These are phyloP conservation scores for Mizuhopecten yessoensis DNA, from an alignment of 1,140 invertebrate species.

Conservation along the genomic window DNA sequence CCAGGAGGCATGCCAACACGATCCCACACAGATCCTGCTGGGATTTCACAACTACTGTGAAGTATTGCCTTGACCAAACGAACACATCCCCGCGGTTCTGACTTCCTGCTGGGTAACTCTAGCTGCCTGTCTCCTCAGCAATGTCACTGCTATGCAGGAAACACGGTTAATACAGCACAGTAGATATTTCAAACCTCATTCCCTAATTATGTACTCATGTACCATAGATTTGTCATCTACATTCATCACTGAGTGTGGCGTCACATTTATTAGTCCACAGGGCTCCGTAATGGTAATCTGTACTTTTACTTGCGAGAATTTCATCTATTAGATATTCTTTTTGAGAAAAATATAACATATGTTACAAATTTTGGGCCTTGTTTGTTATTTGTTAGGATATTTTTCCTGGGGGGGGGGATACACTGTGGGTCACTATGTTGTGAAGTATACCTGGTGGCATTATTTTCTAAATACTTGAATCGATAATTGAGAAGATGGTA, in stretches of 20 bases:
- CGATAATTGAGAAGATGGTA: too few relatives aligned
- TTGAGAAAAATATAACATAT: too few relatives aligned
- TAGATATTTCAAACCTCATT: conserved; percentile 39
- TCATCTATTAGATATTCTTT: too few relatives aligned
- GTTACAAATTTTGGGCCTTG: too few relatives aligned
- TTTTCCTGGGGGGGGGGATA: too few relatives aligned
- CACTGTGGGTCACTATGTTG: too few relatives aligned
- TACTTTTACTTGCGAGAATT: too few relatives aligned
- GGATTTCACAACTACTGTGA: not conserved
- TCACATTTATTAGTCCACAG: not conserved
- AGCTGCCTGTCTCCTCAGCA: conserved; percentile 23
- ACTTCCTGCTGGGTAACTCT: not conserved
- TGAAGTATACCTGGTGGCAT: too few relatives aligned
- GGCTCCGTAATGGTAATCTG: not conserved
- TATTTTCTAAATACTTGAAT: too few relatives aligned
- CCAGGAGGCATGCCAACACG: not conserved
- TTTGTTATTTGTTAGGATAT: too few relatives aligned
- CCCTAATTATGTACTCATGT: conserved; percentile 12
- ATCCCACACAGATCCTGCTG: conserved; percentile 21
- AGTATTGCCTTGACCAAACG: conserved; percentile 9
- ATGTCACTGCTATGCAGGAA: conserved; percentile 33
- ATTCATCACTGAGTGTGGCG: not conserved
- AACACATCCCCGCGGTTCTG: not conserved
- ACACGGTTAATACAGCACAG: not conserved
- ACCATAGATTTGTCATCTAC: conserved; percentile 27